Evolutionary conservation across 1,140 invertebrate species (phyloP), one percentile per base, ranked within the genome.

Genomic region (Eurytemora carolleeae): DNA sequence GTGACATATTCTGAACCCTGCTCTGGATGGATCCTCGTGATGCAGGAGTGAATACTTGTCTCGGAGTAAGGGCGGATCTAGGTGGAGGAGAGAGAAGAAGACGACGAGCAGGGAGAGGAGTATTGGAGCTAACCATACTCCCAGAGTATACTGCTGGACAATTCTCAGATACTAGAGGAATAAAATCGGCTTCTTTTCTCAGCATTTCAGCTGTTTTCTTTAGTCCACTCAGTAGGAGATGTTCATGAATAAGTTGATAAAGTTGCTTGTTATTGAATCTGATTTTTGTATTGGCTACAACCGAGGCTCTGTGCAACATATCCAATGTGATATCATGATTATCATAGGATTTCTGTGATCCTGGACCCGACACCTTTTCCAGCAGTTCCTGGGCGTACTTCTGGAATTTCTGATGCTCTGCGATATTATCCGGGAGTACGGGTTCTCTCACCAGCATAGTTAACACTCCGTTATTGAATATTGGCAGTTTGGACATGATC

Each of bases 401-500:
- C 72, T 95, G 93, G 73, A 98, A 98, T 70, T 83, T 83, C 0
- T 93, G 86, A 73, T 98, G 94, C 68, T 97, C 91, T 64, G 86
- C 82, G 0, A 89, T 76, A 72, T 93, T 95, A 73, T 98, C 95
- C 76, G 95, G 90, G 1, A 97, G 75, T 64, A 82, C 90, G 22
- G 95, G 94, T 75, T 96, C 91, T 64, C 88, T 84, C 86, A 96
- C 96, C 21, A 98, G 73, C 54, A 79, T 83, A 85, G 96, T 90
- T 63, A 98, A 78, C 69, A 92, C 87, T 12, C 89, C 89, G 69
- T 83, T 86, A 24, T 86, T 90, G 73, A 98, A 93, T 55, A 98
- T 77, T 2, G 92, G 90, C 53, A 98, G 76, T 75, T 97, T 96
- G 67, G 88, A 85, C 55, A 98, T 85, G 66, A 98, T 96, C 76